A percentile compares a stretch with the other conserved stretches of the same genome.
phyloP scores from a whole-genome alignment of 92 coral and sea anemone species.

The Palythoa grandis region DNA sequence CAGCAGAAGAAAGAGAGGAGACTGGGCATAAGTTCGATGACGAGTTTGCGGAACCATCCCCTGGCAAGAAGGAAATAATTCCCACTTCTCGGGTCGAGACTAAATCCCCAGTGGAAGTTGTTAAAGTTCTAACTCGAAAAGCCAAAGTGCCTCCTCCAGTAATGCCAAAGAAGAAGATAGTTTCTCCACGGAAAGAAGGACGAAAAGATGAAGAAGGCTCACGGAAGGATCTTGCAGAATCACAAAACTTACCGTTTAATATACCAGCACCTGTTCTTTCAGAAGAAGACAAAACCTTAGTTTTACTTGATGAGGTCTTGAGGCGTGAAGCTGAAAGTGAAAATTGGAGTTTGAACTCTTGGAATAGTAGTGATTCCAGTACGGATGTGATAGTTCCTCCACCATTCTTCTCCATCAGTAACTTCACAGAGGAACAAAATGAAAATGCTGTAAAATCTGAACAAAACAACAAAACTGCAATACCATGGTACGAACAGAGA shows the following conservation, averaged over 20 bases:
- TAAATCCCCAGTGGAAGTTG: neutral
- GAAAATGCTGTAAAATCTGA: constrained; percentile 34
- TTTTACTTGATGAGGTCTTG: constrained; percentile 89
- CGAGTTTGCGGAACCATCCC: constrained; percentile 37
- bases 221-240: constrained; percentile 33
- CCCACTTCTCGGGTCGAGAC: constrained; percentile 25
- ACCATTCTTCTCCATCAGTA: constrained; percentile 48
- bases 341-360: constrained; percentile 96
- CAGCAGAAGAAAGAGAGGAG: constrained; percentile 52
- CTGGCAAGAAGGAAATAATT: constrained; percentile 32
- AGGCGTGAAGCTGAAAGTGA: constrained; percentile 92
- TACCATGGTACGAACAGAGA: constrained; percentile 75
- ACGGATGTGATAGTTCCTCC: constrained; percentile 71
- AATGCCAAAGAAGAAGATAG: constrained; percentile 72
- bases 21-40: constrained; percentile 30
- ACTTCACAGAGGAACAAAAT: constrained; percentile 36
- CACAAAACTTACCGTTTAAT: constrained; percentile 54
- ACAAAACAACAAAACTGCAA: neutral
- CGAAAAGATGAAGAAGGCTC: neutral
- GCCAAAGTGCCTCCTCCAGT: constrained; percentile 80
- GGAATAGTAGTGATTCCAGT: constrained; percentile 93
- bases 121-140: constrained; percentile 19
- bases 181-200: constrained; percentile 28
- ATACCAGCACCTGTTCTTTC: constrained; percentile 67
- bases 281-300: constrained; percentile 83